Evolutionary conservation across 1,140 invertebrate species (phyloP).

Genomic region (Drosophila sturtevanti): DNA sequence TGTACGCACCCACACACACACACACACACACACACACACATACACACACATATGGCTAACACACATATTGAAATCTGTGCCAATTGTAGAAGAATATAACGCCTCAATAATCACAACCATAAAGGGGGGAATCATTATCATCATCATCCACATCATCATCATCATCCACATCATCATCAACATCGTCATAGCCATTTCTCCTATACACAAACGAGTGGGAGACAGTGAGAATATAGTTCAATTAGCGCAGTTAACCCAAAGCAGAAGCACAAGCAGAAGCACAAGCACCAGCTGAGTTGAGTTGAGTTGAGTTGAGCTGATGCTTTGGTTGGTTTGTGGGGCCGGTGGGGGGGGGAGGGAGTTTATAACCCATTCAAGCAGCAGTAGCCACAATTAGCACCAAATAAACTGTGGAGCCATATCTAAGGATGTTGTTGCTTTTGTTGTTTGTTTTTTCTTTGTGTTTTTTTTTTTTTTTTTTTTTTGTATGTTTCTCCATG

Average conservation of each 20-base stretch:
- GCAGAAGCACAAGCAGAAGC: background rate
- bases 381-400: conserved; percentile 67
- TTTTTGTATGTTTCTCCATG: background rate
- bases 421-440: conserved; percentile 10
- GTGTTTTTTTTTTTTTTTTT: no score
- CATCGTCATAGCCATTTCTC: background rate
- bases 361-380: conserved; percentile 36
- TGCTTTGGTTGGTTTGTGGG: background rate
- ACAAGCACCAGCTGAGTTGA: background rate
- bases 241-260: conserved; percentile 60
- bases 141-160: no score
- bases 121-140: background rate
- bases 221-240: conserved; percentile 42
- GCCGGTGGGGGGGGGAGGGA: no score
- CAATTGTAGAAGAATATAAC: conserved; percentile 16
- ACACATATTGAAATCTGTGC: conserved; percentile 1
- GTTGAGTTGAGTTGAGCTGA: background rate
- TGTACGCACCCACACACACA: no score
- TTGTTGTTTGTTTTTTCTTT: no score
- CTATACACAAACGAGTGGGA: background rate
- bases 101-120: conserved; percentile 37
- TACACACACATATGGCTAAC: background rate
- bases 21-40: no score
- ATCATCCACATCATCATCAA: no score
- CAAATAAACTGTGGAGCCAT: conserved; percentile 44